phyloP scores from a whole-genome alignment of 2,113 vertebrate genomes.

The Carlito syrichta region DNA sequence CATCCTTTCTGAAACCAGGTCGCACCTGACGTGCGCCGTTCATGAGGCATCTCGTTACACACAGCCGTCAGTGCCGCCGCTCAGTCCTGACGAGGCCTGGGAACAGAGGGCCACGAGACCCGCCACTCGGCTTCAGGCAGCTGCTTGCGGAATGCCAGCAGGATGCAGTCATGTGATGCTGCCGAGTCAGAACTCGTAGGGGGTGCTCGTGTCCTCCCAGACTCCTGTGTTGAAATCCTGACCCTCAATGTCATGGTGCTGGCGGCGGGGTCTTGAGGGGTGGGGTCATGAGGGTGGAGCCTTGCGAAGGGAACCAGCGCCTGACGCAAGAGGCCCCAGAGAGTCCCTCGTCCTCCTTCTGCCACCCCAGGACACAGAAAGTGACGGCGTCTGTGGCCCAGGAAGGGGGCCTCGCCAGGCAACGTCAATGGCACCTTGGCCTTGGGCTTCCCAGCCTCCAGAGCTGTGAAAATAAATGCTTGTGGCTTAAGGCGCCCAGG shows the following conservation, averaged over 20 bases:
- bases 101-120: background rate
- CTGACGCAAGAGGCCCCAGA: background rate
- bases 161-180: background rate
- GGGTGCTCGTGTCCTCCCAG: background rate
- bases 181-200: background rate
- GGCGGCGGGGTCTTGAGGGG: background rate
- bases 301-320: background rate
- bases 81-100: background rate
- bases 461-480: background rate
- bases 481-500: background rate
- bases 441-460: background rate
- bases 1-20: background rate
- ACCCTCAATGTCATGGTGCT: background rate
- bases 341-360: background rate
- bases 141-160: background rate
- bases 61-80: background rate
- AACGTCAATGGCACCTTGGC: background rate
- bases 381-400: background rate
- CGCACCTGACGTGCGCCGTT: background rate
- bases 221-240: background rate
- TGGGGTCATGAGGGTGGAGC: background rate
- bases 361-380: background rate
- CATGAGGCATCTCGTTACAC: background rate
- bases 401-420: background rate
- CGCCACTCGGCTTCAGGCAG: background rate